phyloP scores from a whole-genome alignment of 2,113 vertebrate species.

The Notechis scutatus region DNA sequence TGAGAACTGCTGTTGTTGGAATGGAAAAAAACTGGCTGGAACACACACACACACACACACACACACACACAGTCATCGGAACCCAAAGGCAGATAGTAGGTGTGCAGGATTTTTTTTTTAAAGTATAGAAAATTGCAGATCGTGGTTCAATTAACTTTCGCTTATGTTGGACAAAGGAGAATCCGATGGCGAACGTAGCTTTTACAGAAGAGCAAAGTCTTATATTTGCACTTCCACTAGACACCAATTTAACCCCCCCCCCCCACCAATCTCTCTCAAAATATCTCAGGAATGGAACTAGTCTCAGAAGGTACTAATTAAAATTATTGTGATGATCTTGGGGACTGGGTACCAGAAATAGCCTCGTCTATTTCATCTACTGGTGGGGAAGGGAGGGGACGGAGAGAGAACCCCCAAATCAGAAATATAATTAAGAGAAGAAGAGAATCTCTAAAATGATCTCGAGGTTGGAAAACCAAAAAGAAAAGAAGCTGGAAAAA shows the following conservation, averaged over 20 bases:
- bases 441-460: background rate
- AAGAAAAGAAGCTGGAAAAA: background rate
- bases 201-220: background rate
- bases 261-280: background rate
- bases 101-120: background rate
- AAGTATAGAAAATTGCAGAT: background rate
- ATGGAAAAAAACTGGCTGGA: background rate
- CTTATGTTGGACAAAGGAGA: background rate
- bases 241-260: background rate
- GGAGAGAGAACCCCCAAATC: background rate
- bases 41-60: background rate
- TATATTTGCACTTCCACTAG: background rate
- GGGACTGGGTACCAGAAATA: background rate
- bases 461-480: background rate
- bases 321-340: background rate
- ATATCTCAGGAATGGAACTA: background rate
- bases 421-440: background rate
- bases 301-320: background rate
- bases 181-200: background rate
- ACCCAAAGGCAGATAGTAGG: background rate
- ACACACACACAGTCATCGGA: background rate
- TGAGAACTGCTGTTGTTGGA: background rate
- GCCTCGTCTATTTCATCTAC: background rate
- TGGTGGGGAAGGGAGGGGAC: background rate
- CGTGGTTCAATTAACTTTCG: background rate